These are phyloP conservation scores for Pseudococcus jackbeardsleyi DNA, from an alignment of 2,888 invertebrate species.

Conservation along the genomic window DNA sequence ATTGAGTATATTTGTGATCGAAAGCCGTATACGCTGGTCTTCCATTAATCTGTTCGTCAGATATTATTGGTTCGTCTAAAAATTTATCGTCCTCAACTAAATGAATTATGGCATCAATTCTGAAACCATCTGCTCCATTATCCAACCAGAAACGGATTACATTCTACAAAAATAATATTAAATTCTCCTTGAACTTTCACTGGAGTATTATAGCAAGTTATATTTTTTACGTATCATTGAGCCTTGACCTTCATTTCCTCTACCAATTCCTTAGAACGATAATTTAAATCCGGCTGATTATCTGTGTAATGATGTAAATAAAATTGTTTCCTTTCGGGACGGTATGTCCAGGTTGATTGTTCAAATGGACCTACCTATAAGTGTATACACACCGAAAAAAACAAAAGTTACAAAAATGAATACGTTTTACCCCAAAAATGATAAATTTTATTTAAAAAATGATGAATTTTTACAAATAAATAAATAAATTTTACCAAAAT, in stretches of 20 bases:
- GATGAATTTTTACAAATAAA: too few relatives aligned
- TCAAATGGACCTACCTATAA: slow-evolving; percentile 56
- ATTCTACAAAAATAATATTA: slow-evolving; percentile 65
- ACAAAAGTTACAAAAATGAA: too few relatives aligned
- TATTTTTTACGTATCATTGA: too few relatives aligned
- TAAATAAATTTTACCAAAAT: too few relatives aligned
- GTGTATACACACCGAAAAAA: too few relatives aligned
- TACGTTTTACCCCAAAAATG: too few relatives aligned
- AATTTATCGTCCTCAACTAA: slow-evolving; percentile 55
- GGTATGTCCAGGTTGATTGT: slow-evolving; percentile 78
- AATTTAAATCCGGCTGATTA: slow-evolving; percentile 79
- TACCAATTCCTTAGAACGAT: slow-evolving; percentile 74
- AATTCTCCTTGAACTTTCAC: too few relatives aligned
- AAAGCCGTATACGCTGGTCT: slow-evolving; percentile 74
- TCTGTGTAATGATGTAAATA: slow-evolving; percentile 79
- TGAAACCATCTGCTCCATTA: slow-evolving; percentile 62
- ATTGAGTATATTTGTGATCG: slow-evolving; percentile 76
- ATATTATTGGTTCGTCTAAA: slow-evolving; percentile 74
- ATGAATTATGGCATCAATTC: slow-evolving; percentile 62
- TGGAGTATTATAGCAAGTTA: too few relatives aligned
- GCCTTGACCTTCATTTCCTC: slow-evolving; percentile 57
- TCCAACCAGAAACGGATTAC: slow-evolving; percentile 63
- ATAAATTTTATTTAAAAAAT: too few relatives aligned
- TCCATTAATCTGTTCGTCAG: slow-evolving; percentile 68
- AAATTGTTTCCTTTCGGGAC: slow-evolving; percentile 75